Evolutionary conservation across 2,797 vertebrate species (phyloP).

Genomic region (Sebastes variabilis): DNA sequence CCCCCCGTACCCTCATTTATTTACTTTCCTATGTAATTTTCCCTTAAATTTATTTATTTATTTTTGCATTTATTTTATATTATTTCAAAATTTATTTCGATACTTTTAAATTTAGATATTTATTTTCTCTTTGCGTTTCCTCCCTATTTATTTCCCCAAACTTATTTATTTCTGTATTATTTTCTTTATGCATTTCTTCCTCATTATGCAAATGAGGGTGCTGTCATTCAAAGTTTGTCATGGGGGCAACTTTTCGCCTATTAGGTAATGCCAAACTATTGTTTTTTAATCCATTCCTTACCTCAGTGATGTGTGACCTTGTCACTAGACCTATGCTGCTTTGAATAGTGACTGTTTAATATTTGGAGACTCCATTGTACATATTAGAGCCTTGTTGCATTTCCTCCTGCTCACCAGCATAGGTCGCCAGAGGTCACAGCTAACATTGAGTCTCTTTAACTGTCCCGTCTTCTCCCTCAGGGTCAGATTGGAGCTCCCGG

Average conservation of each 20-base stretch:
- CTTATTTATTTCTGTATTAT: neutral
- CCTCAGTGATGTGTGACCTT: neutral
- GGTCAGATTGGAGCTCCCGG: constrained; percentile 80
- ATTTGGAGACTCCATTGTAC: neutral
- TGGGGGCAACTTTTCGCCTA: neutral
- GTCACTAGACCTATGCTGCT: neutral
- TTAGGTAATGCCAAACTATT: neutral
- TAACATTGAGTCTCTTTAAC: neutral
- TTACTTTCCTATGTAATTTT: neutral
- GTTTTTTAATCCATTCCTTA: neutral
- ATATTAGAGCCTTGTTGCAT: neutral
- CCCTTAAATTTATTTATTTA: neutral
- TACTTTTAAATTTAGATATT: neutral
- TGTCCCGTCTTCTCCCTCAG: constrained; percentile 45
- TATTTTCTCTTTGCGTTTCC: neutral
- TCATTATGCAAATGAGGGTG: neutral
- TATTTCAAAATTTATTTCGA: neutral
- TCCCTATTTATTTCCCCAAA: neutral
- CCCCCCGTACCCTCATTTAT: neutral
- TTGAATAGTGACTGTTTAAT: no score
- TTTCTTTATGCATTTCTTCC: neutral
- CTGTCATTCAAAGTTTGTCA: neutral
- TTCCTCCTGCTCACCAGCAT: neutral
- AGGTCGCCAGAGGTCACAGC: neutral
- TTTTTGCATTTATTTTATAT: no score